These are phyloP conservation scores for Leptodactylus fallax DNA, from an alignment of 2,797 vertebrate genomes.

Conservation along the genomic window DNA sequence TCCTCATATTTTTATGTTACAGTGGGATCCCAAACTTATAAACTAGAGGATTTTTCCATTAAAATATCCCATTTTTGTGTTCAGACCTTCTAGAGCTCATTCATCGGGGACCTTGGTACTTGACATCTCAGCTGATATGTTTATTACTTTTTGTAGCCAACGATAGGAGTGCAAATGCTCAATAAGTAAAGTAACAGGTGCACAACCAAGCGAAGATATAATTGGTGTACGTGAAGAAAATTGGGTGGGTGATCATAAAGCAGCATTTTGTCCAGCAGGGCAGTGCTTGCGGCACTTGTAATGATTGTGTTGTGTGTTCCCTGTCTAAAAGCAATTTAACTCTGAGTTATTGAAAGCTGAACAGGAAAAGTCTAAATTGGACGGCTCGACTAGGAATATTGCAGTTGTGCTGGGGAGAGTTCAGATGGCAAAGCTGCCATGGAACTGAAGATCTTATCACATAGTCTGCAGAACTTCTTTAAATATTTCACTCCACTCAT, in stretches of 20 bases:
- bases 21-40: slow-evolving; percentile 39
- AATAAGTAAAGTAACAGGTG: slow-evolving; percentile 81
- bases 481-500: background rate
- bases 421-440: slow-evolving; percentile 34
- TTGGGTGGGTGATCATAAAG: slow-evolving; percentile 82
- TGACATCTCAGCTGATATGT: slow-evolving; percentile 78
- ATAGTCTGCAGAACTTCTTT: background rate
- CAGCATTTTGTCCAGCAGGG: slow-evolving; percentile 77
- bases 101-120: slow-evolving; percentile 42
- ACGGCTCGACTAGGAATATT: slow-evolving; percentile 48
- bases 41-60: slow-evolving; percentile 42
- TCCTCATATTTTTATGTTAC: slow-evolving; percentile 32
- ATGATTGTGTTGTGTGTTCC: slow-evolving; percentile 78
- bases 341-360: slow-evolving; percentile 79
- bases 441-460: background rate
- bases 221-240: slow-evolving; percentile 77
- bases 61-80: slow-evolving; percentile 51
- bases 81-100: slow-evolving; percentile 16
- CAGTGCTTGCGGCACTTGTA: slow-evolving; percentile 80
- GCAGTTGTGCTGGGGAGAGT: slow-evolving; percentile 53
- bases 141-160: slow-evolving; percentile 87
- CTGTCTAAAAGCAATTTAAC: slow-evolving; percentile 74
- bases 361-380: slow-evolving; percentile 72
- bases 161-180: slow-evolving; percentile 82
- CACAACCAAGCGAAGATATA: slow-evolving; percentile 77